Base-by-base conservation (phyloP, 2,113 vertebrate species). In the Pomatorhinus ruficollis region DNA sequence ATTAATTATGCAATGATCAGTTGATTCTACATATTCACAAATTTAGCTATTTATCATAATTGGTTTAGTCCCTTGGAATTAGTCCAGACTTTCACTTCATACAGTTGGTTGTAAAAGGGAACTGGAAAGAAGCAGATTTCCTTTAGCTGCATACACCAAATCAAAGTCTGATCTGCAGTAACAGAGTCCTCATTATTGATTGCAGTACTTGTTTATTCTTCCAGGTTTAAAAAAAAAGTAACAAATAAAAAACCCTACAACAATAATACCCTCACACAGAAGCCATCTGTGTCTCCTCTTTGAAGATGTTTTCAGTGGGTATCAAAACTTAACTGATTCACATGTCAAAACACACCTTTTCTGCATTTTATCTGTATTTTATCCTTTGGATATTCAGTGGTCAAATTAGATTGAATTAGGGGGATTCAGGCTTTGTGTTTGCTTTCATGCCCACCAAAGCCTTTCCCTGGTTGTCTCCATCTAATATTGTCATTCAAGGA, bases 41-140 rank as follows among this genome's bases (percentile, higher is more conserved):
- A 95, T 96, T 90, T 84, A 95, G 87, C 95, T 95, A 79, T 97
- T 97, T 97, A 94, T 97, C 89, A 91, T 96, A 97, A 97, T 95
- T 95, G 87, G 71, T 89, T 95, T 94, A 84, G 79, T 94, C 88
- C 53, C 60, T 92, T 97, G 97, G 94, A 96, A 60, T 92, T 94
- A 87, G 50, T 93, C 95, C 93, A 97, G 91, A n/a, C 22, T 91
- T 74, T 90, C 89, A 80, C 95, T 94, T 96, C 49, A 31, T 89
- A 15, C 7, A 45, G 24, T 93, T 91, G 42, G 35, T 75, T 94
- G 23, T 90, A 90, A 90, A 95, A 90, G 24, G 66, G 27, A 93
- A 86, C 44, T 74, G 71, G 64, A 95, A 79, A 9, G 27, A 82
- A 85, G 57, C 17, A 93, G 61, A 93, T 93, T 83, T 95, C 54